A percentile compares a stretch with the other conserved stretches of the same genome.
Evolutionary conservation across 2,113 vertebrate species (phyloP).

Genomic region (Nothocercus julius): DNA sequence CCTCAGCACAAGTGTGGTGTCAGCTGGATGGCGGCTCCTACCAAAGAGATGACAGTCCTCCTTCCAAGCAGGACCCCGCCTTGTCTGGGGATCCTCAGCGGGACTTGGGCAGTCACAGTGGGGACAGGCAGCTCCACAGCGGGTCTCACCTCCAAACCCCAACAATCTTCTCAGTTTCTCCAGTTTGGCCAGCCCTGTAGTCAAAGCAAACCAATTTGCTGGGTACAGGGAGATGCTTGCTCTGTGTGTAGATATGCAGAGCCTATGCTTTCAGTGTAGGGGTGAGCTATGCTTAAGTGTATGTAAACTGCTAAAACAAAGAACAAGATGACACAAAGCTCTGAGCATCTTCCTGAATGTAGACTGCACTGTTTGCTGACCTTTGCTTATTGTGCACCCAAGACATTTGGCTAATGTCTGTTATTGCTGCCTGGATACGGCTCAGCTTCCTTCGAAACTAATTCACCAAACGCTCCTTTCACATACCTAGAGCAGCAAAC

Average conservation of each 20-base stretch:
- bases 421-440: background rate
- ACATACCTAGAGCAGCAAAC: background rate
- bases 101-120: background rate
- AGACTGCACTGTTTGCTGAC: background rate
- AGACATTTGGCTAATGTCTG: background rate
- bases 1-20: no score
- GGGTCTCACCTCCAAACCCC: no score
- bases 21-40: no score
- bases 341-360: background rate
- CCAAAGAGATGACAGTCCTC: background rate
- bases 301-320: background rate
- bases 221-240: no score
- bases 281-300: fast-evolving
- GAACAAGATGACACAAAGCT: background rate
- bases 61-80: background rate
- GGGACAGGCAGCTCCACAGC: no score
- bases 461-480: background rate
- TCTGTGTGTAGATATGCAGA: no score
- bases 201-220: no score
- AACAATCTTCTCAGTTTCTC: no score
- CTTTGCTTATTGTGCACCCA: background rate
- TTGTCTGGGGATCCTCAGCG: background rate
- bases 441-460: background rate
- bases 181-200: no score
- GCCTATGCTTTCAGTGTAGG: background rate